Conservation (phyloP, 2,113 vertebrate genomes). For the Proterorhinus semilunaris region DNA sequence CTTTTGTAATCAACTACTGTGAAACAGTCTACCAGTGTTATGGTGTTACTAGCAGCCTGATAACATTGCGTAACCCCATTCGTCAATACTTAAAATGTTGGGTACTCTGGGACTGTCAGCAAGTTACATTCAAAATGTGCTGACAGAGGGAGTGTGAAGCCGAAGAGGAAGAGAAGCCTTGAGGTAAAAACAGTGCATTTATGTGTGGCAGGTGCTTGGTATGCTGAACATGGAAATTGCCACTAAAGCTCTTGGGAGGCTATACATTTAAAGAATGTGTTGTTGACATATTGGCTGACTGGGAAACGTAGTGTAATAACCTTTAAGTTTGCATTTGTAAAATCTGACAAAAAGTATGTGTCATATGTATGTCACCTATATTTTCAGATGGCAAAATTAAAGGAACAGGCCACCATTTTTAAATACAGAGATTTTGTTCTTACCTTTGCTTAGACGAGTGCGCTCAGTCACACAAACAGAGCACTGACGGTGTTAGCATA, state of each 20-base stretch:
- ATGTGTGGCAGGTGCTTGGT: conserved; percentile 23
- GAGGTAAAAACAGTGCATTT: conserved; percentile 15
- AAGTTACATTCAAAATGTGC: conserved; percentile 37
- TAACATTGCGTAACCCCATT: neutral
- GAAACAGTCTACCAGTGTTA: neutral
- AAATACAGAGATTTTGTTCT: no score
- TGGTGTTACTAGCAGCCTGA: neutral
- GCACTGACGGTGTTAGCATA: no score
- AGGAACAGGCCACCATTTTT: no score
- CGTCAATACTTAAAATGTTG: neutral
- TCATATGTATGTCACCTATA: no score
- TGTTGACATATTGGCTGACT: no score
- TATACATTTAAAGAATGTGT: neutral
- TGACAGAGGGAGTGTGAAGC: conserved; percentile 42
- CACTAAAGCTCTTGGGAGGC: conserved; percentile 26
- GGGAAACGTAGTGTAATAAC: no score
- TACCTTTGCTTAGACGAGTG: no score
- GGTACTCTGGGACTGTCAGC: conserved; percentile 19
- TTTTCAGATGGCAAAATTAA: no score
- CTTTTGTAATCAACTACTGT: neutral
- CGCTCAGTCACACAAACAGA: no score
- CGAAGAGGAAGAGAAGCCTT: conserved; percentile 17
- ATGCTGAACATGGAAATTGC: conserved; percentile 37
- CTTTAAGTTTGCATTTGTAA: no score
- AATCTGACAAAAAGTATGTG: no score